Conservation (phyloP, 1,140 invertebrate genomes). For the Parapsyche elsis region DNA sequence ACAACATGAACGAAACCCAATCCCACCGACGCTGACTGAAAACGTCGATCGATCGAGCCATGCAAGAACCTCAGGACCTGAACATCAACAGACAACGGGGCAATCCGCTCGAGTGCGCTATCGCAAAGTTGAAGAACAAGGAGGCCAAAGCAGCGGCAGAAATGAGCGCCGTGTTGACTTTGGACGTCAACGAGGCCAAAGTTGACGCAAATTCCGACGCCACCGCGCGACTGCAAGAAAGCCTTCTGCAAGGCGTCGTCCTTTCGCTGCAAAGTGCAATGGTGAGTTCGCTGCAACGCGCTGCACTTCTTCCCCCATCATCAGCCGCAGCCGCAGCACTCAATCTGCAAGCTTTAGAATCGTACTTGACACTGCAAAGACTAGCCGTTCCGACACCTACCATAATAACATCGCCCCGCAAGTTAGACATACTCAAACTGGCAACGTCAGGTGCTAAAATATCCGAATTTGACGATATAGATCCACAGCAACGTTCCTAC, state of each 20-base stretch:
- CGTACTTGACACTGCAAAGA: constrained; percentile 82
- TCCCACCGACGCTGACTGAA: neutral
- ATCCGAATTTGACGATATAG: constrained; percentile 69
- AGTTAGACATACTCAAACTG: constrained; percentile 70
- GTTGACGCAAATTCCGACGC: constrained; percentile 64
- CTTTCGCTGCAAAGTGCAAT: constrained; percentile 81
- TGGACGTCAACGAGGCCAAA: constrained; percentile 60
- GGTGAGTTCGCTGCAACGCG: constrained; percentile 79
- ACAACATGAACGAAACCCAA: neutral
- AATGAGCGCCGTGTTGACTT: constrained; percentile 61
- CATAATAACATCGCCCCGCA: constrained; percentile 57
- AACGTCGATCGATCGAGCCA: constrained; percentile 16
- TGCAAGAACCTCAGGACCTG: constrained; percentile 62
- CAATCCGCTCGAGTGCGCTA: constrained; percentile 66
- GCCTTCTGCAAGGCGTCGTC: constrained; percentile 75
- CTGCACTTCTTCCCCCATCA: constrained; percentile 79
- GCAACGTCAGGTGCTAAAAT: constrained; percentile 69
- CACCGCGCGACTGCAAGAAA: constrained; percentile 67
- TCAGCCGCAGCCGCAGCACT: constrained; percentile 82
- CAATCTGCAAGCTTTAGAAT: constrained; percentile 84
- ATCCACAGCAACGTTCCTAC: constrained; percentile 60
- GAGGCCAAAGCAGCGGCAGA: constrained; percentile 63
- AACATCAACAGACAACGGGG: constrained; percentile 61
- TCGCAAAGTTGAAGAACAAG: constrained; percentile 67
- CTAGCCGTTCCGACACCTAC: constrained; percentile 68